Evolutionary conservation across 1,140 invertebrate genomes (phyloP).

Genomic region (Neodiprion pinetum): DNA sequence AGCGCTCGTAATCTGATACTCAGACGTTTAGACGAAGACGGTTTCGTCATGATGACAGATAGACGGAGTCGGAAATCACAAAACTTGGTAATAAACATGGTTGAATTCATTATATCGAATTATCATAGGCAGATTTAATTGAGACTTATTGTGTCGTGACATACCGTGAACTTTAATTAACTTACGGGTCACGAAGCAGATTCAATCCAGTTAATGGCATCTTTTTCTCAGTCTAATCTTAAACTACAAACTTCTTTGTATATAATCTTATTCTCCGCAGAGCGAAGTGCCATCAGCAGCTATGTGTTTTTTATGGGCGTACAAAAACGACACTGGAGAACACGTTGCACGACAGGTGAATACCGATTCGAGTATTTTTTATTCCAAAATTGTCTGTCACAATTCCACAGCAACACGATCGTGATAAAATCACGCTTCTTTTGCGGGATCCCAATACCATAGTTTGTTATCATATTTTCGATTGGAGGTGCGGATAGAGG

Average conservation of each 20-base stretch:
- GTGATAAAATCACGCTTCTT: background rate
- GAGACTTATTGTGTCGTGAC: slow-evolving; percentile 9
- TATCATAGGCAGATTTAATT: background rate
- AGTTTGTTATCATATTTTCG: background rate
- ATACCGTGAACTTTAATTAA: background rate
- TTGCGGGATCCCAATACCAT: background rate
- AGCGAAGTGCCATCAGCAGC: slow-evolving; percentile 57
- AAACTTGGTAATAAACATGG: slow-evolving; percentile 55
- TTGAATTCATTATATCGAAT: slow-evolving; percentile 16
- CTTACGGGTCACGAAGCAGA: too few species aligned
- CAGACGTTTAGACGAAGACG: slow-evolving; percentile 57
- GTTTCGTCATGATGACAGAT: slow-evolving; percentile 63
- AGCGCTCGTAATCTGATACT: slow-evolving; percentile 59
- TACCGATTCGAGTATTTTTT: background rate
- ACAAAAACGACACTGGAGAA: slow-evolving; percentile 47
- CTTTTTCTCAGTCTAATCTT: background rate
- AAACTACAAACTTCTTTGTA: background rate
- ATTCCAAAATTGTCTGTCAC: too few species aligned
- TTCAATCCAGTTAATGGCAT: too few species aligned
- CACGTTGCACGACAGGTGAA: slow-evolving; percentile 54
- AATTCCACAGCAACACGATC: too few species aligned
- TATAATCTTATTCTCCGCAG: slow-evolving; percentile 36
- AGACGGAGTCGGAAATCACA: slow-evolving; percentile 57
- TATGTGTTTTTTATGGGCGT: slow-evolving; percentile 61
- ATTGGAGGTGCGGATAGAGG: slow-evolving; percentile 56